Percentiles rank a stretch among this genome's conserved stretches.
phyloP scores from a whole-genome alignment of 2,113 vertebrate genomes.

The Actenoides lindsayi region DNA sequence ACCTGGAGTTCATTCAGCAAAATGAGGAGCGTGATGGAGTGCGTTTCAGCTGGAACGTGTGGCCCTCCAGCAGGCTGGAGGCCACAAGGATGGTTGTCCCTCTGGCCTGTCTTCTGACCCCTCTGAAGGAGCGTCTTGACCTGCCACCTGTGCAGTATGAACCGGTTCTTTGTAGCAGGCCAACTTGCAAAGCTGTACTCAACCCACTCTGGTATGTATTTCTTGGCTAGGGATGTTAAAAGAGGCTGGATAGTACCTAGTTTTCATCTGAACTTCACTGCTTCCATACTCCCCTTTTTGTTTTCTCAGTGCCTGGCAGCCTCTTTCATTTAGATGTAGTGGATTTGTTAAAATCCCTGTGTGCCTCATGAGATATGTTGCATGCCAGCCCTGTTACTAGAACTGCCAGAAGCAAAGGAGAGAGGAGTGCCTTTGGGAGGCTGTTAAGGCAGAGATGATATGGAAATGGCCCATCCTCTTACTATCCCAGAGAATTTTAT shows the following conservation, averaged over 20 bases:
- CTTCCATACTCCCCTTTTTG: neutral
- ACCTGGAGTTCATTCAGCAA: slow-evolving; percentile 97
- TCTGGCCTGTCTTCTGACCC: slow-evolving; percentile 93
- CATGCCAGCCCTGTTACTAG: neutral
- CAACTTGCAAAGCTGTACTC: slow-evolving; percentile 93
- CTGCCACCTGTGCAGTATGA: slow-evolving; percentile 95
- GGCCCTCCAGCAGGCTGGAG: slow-evolving; percentile 95
- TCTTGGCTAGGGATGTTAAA: neutral
- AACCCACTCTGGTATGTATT: slow-evolving; percentile 92
- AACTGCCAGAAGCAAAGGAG: neutral
- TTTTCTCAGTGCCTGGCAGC: neutral
- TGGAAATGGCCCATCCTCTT: neutral
- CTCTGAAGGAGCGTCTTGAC: slow-evolving; percentile 90
- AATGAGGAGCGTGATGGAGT: slow-evolving; percentile 96
- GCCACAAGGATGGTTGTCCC: slow-evolving; percentile 95
- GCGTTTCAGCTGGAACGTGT: slow-evolving; percentile 98
- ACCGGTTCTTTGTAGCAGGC: slow-evolving; percentile 91
- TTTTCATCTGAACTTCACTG: neutral
- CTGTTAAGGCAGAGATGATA: neutral
- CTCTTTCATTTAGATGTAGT: neutral
- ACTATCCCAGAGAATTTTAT: neutral
- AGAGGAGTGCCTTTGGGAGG: neutral
- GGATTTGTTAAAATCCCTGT: neutral
- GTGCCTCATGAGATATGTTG: neutral
- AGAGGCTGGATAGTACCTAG: neutral